These are phyloP conservation scores for Muraenolepis orangiensis DNA, from an alignment of 2,797 vertebrate genomes.

Conservation along the genomic window DNA sequence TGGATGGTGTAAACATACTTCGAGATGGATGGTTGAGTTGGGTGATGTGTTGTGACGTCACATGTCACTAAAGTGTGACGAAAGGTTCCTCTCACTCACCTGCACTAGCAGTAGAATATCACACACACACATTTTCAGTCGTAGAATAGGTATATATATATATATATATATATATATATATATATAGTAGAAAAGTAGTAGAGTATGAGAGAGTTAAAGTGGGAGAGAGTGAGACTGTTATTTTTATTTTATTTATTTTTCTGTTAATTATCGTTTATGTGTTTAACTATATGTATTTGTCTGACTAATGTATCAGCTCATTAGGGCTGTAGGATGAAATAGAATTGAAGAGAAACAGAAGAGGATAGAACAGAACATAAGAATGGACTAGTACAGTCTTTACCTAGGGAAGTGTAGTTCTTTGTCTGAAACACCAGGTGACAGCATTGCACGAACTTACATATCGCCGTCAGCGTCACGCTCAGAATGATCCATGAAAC, in stretches of 20 bases:
- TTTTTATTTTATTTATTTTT: background rate
- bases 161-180: no score
- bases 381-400: background rate
- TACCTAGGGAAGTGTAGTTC: background rate
- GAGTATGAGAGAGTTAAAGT: no score
- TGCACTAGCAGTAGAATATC: no score
- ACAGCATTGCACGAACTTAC: conserved; percentile 54
- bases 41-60: background rate
- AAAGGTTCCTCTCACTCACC: background rate
- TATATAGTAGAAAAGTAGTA: no score
- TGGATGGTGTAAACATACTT: no score
- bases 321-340: background rate
- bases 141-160: no score
- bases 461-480: background rate
- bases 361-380: no score
- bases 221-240: background rate
- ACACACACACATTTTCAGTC: no score
- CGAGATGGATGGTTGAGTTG: no score
- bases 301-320: background rate
- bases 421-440: conserved; percentile 45
- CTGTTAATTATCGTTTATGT: no score
- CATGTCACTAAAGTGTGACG: no score
- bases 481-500: background rate
- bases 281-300: background rate
- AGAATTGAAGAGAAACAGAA: no score